A percentile compares a stretch with the other conserved stretches of the same genome.
Evolutionary conservation across 1,140 invertebrate genomes (phyloP).

Genomic region (Metopolophium dirhodum): DNA sequence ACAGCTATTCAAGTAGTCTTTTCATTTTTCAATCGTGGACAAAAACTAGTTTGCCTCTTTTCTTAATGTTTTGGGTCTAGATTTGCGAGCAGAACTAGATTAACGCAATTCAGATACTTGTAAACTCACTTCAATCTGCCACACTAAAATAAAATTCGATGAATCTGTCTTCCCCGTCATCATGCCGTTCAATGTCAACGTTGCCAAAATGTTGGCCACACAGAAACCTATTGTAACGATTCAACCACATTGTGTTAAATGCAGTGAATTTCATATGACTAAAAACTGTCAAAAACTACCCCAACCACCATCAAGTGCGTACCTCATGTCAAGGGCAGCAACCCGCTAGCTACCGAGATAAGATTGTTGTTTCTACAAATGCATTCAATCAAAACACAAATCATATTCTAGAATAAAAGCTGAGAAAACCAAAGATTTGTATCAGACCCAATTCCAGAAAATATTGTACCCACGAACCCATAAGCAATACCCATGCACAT

Average conservation of each 20-base stretch:
- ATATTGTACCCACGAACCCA: background rate
- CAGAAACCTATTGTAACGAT: background rate
- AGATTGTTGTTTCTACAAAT: background rate
- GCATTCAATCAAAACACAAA: background rate
- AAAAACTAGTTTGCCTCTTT: background rate
- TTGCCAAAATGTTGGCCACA: background rate
- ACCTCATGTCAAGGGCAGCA: background rate
- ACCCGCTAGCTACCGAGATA: background rate
- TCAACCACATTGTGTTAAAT: background rate
- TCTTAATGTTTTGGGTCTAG: background rate
- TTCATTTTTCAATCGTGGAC: background rate
- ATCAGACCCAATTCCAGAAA: background rate
- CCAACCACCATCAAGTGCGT: too few relatives aligned
- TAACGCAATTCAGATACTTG: background rate
- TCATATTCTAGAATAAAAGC: background rate
- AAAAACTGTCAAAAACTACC: background rate
- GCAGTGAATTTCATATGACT: background rate
- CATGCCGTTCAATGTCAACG: background rate
- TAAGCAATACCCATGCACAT: background rate
- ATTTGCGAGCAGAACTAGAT: background rate
- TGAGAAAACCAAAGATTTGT: background rate
- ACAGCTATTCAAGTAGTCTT: background rate
- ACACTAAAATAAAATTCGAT: background rate
- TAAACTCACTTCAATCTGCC: background rate
- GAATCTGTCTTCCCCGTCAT: background rate